Evolutionary conservation across 2,113 vertebrate genomes (phyloP), one percentile per base, ranked within the genome.

Genomic region (Anoplopoma fimbria): DNA sequence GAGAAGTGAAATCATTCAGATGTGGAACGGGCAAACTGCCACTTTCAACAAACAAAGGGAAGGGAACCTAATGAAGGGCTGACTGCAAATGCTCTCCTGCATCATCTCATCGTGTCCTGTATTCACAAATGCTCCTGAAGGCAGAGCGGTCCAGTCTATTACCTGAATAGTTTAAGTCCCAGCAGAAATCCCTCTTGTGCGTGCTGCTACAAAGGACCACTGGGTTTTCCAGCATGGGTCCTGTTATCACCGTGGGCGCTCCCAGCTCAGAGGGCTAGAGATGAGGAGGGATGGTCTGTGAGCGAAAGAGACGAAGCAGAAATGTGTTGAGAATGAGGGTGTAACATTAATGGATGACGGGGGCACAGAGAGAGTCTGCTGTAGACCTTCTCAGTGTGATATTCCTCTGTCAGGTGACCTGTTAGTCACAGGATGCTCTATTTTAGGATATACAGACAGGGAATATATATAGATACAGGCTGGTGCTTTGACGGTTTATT

Each of bases 11-110:
- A 74, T 72, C 34, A 58, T 77, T 73, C 45, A 47, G 60, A 88
- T 76, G 72, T 36, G 31, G 21, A 75, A 33, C 38, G 40, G 76
- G 61, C 74, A 71, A 19, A 40, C 5, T 1, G 70, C 79, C 89
- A 65, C 12, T 47, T 77, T 57, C 57, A 77, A 73, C 88, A 88
- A 83, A 82, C 64, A 62, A 31, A 71, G 12, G 61, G 79, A 84
- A 76, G 10, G 25, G 53, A 25, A 55, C n/a, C 51, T 38, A 72
- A 81, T 49, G 13, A 6, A 9, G 10, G 6, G 6, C 42, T 49
- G 21, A 83, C 29, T 60, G 47, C 9, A 72, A 53, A 57, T 70
- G 55, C 40, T 55, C 17, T 33, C 60, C 61, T 64, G 69, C 79
- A 36, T 81, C 47, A 14, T 75, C 33, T 69, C 75, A 67, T 31